Conservation (phyloP, 2,888 invertebrate species). For the Sisyra terminalis region DNA sequence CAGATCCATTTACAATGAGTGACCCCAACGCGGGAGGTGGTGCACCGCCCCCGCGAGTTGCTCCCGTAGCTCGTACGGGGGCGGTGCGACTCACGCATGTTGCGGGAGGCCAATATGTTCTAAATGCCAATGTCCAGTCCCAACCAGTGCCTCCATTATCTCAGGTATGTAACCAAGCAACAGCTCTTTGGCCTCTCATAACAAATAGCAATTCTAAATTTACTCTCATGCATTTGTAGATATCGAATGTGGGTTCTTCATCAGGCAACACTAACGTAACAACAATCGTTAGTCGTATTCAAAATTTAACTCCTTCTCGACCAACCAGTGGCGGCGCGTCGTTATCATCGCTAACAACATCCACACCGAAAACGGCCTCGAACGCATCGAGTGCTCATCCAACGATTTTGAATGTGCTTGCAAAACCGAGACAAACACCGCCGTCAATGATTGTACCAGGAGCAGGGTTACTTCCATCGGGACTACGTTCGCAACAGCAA, state of each 20-base stretch:
- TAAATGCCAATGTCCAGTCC: slow-evolving; percentile 21
- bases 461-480: slow-evolving; percentile 13
- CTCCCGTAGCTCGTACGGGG: slow-evolving; percentile 19
- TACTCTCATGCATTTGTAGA: slow-evolving; percentile 12
- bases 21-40: slow-evolving; percentile 19
- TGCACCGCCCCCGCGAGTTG: slow-evolving; percentile 20
- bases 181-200: too few species aligned
- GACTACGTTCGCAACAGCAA: slow-evolving; percentile 20
- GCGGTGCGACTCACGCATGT: slow-evolving; percentile 26
- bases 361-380: slow-evolving; percentile 8
- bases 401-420: slow-evolving; percentile 26
- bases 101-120: slow-evolving; percentile 25
- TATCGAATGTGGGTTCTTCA: slow-evolving; percentile 21
- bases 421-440: slow-evolving; percentile 18
- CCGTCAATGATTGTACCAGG: neutral
- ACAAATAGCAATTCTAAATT: too few species aligned
- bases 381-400: slow-evolving; percentile 15
- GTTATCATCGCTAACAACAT: slow-evolving; percentile 22
- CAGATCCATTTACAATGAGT: slow-evolving; percentile 25
- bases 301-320: slow-evolving; percentile 29
- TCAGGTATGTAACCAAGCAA: slow-evolving; percentile 27
- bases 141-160: slow-evolving; percentile 30
- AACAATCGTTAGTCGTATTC: slow-evolving; percentile 28
- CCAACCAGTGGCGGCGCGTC: slow-evolving; percentile 14
- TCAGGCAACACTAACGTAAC: slow-evolving; percentile 15